Evolutionary conservation across 92 coral and sea anemone species (phyloP), one percentile per base, ranked within the genome.

Genomic region (Porites rus): DNA sequence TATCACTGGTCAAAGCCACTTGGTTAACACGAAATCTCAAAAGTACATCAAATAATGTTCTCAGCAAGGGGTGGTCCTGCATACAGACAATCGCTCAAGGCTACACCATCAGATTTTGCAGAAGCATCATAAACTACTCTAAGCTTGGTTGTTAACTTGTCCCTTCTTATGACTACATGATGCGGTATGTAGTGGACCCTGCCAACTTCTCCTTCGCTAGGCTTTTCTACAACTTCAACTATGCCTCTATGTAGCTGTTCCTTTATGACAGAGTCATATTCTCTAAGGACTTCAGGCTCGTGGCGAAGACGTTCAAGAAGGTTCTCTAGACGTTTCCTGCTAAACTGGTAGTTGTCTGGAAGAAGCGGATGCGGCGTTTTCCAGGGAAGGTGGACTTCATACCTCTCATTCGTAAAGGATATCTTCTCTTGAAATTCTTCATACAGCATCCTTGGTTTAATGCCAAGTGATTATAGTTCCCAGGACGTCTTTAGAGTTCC

Each of bases 341-440:
- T 28, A 28, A 28, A 28, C 31, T 28, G 31, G 2, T 28, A 28
- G 31, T 28, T 28, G 31, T 28, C 95, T 25, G 88, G 93, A 81
- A 92, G 92, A n/a, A 38, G 66, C 18, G 88, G 78, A 54, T 88
- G 92, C 11, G 86, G 64, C 24, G n/a, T 28, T 52, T 84, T 91
- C 92, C 88, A 88, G 21, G 92, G 92, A 64, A 91, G 70, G 71
- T 85, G 78, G 17, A 88, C 94, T 88, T 90, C 88, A 75, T 87
- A 90, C 46, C 81, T 75, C n/a, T 90, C 13, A 60, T 87, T 74
- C 73, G 28, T 75, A 63, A 81, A 68, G 51, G 77, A 25, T 60
- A 76, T 81, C 65, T 77, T 56, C 78, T 28, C 2, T 28, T 28
- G 31, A 28, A 28, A 28, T 2, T 86, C 87, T 66, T 75, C 65